These are phyloP conservation scores for Brachionus manjavacas DNA, from an alignment of 1,140 invertebrate species.

Conservation along the genomic window DNA sequence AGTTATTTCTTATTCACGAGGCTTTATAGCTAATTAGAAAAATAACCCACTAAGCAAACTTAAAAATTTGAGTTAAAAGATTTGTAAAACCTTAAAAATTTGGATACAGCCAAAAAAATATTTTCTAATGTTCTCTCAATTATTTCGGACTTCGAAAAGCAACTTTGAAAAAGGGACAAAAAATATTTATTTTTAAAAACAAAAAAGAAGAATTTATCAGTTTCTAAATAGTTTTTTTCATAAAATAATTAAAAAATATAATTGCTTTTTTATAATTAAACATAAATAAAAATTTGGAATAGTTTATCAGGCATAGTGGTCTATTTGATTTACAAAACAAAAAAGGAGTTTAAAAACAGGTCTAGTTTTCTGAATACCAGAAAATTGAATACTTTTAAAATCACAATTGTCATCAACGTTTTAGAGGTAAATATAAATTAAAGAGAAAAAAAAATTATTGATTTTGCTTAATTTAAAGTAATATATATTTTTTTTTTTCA, in stretches of 20 bases:
- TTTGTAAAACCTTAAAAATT: neutral
- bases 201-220: too few species aligned
- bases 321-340: neutral
- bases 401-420: neutral
- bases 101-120: neutral
- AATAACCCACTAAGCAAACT: neutral
- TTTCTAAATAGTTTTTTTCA: too few species aligned
- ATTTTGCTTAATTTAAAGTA: neutral
- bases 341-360: neutral
- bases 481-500: neutral
- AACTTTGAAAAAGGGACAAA: too few species aligned
- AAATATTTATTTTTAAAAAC: too few species aligned
- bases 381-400: neutral
- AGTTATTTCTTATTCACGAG: neutral
- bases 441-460: neutral
- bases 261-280: too few species aligned
- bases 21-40: neutral
- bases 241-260: too few species aligned
- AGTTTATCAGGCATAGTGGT: neutral
- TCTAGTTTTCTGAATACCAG: neutral
- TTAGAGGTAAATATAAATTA: neutral
- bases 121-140: too few species aligned
- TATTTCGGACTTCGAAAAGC: too few species aligned
- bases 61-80: neutral
- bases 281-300: neutral